phyloP scores from a whole-genome alignment of 1,140 invertebrate genomes.

The Penaeus chinensis region DNA sequence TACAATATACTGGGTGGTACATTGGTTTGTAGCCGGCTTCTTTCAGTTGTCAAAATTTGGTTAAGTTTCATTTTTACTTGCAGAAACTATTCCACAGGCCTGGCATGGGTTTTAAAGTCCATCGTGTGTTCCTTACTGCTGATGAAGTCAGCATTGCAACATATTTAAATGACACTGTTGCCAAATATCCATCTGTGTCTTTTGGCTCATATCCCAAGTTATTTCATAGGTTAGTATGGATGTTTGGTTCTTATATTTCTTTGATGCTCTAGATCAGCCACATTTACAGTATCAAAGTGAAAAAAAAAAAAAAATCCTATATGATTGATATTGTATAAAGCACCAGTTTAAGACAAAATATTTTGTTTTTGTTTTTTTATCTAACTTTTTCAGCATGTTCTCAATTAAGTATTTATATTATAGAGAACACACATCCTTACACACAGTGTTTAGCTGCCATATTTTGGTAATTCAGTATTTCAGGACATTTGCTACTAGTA shows the following conservation, averaged over 20 bases:
- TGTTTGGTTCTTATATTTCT: neutral
- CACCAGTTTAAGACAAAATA: no score
- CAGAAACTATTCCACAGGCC: conserved; percentile 64
- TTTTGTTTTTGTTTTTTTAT: neutral
- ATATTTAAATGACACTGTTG: conserved; percentile 71
- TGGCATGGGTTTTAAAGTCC: conserved; percentile 63
- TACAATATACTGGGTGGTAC: neutral
- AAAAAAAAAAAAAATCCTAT: no score
- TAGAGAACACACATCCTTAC: neutral
- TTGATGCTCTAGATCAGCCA: neutral
- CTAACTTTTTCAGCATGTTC: neutral
- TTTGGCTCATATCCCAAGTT: conserved; percentile 80
- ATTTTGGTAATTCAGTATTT: no score
- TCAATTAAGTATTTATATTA: neutral
- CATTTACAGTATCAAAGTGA: neutral
- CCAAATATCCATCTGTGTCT: conserved; percentile 72
- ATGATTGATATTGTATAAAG: no score
- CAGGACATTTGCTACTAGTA: no score
- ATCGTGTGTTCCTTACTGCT: conserved; percentile 71
- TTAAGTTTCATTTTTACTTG: conserved; percentile 61
- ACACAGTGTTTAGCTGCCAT: no score
- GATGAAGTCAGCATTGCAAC: conserved; percentile 74
- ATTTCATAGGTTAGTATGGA: conserved; percentile 66
- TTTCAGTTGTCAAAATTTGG: neutral
- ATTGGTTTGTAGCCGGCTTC: neutral